A percentile compares a stretch with the other conserved stretches of the same genome.
Evolutionary conservation across 2,113 vertebrate species (phyloP).

Genomic region (Barbus barbus): DNA sequence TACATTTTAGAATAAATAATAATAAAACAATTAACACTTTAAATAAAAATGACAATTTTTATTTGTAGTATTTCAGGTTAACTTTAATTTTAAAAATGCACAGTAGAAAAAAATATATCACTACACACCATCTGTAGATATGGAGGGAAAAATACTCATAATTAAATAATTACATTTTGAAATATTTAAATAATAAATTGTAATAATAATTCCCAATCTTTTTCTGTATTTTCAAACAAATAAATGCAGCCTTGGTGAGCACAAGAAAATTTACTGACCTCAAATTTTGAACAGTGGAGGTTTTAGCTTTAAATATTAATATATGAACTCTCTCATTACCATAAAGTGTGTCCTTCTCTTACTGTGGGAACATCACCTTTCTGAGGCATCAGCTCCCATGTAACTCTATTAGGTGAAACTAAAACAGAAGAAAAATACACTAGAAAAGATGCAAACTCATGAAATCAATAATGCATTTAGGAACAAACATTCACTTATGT

Average conservation of each 20-base stretch:
- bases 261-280: not conserved
- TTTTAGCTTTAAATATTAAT: not conserved
- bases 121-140: too few species aligned
- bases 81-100: too few species aligned
- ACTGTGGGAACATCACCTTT: conserved; percentile 65
- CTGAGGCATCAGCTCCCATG: conserved; percentile 77
- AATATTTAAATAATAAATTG: too few species aligned
- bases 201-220: too few species aligned
- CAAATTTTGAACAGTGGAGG: not conserved
- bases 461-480: not conserved
- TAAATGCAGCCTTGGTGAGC: not conserved
- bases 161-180: too few species aligned
- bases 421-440: conserved; percentile 25
- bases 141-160: too few species aligned
- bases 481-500: not conserved
- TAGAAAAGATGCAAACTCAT: not conserved
- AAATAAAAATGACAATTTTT: too few species aligned
- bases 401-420: conserved; percentile 65
- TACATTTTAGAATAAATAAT: too few species aligned
- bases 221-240: not conserved
- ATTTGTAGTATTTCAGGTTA: too few species aligned
- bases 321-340: conserved; percentile 59
- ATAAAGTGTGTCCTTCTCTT: conserved; percentile 73
- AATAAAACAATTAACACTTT: too few species aligned
- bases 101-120: too few species aligned